Base-by-base conservation (phyloP, 2,113 vertebrate genomes). In the Cranoglanis bouderius region DNA sequence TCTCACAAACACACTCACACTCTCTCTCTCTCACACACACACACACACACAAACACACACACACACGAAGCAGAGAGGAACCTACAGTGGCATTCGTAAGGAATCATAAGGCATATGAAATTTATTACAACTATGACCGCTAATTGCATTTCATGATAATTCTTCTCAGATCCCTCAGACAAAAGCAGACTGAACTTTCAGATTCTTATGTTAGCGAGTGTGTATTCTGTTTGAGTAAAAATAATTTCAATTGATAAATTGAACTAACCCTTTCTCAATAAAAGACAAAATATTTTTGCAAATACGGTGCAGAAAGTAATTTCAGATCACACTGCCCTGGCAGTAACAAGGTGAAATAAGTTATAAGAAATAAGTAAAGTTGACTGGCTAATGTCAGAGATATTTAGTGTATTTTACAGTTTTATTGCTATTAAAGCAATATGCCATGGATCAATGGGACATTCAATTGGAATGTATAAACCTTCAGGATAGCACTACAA, bases 131-230 rank as follows among this genome's bases (percentile, higher is more conserved):
- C 35, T 43, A 38, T 74, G 72, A 75, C 38, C 26, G 72, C 29
- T 75, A 75, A 75, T 75, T 75, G 38, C 35, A 43, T 75, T 75
- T 75, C 38, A 75, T 75, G 38, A 43, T 75, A 40, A 43, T 75
- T 75, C 38, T 12, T 43, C 19, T 75, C 72, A 75, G 38, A 75
- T 40, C 38, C 72, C 38, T 75, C 72, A 75, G 72, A 75, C 38
- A 74, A 74, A 74, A 74, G 19, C 38, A 1, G 35, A 40, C 32
- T 43, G 35, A 74, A 19, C 38, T 21, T 74, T 72, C 6, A 35
- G 6, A 38, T 19, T 38, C 32, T 72, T 38, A 21, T 21, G 16
- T 38, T 72, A 72, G 18, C 6, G 40, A 40, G 6, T 72, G 70
- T 38, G 2, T 72, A 2, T 18, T 19, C 18, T 40, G 35, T 72